A percentile compares a stretch with the other conserved stretches of the same genome.
These are phyloP conservation scores for Pristis pectinata DNA, from an alignment of 2,797 vertebrate species.

Conservation along the genomic window DNA sequence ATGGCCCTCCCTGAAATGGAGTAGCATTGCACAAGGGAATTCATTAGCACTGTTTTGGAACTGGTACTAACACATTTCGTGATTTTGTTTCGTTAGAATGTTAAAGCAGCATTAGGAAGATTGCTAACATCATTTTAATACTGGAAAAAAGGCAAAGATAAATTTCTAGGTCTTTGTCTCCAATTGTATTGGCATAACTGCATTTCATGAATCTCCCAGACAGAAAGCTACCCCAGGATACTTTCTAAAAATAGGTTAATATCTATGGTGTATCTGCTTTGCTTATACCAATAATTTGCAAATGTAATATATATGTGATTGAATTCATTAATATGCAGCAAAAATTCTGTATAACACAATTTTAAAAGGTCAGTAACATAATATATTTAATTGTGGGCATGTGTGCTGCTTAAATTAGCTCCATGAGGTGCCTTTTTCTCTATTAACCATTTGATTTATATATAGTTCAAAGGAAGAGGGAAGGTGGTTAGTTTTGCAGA, in stretches of 20 bases:
- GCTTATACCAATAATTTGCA: constrained; percentile 28
- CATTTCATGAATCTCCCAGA: neutral
- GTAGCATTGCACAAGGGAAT: too few relatives aligned
- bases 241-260: constrained; percentile 20
- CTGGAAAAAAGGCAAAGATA: too few relatives aligned
- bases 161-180: neutral
- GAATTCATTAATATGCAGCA: neutral
- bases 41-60: too few relatives aligned
- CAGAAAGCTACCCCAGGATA: neutral
- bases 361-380: constrained; percentile 31
- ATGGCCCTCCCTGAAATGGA: too few relatives aligned
- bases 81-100: too few relatives aligned
- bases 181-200: neutral
- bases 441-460: constrained; percentile 26
- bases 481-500: neutral
- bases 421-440: constrained; percentile 10
- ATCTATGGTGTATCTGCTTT: neutral
- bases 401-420: constrained; percentile 12
- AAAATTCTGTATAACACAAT: neutral
- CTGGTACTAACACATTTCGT: too few relatives aligned
- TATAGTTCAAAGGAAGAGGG: constrained; percentile 18
- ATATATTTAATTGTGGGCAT: constrained; percentile 23
- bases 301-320: constrained; percentile 17
- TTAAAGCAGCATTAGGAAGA: too few relatives aligned
- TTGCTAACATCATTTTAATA: too few relatives aligned